These are phyloP conservation scores for Furnarius figulus DNA, from an alignment of 2,113 vertebrate species.

Conservation along the genomic window DNA sequence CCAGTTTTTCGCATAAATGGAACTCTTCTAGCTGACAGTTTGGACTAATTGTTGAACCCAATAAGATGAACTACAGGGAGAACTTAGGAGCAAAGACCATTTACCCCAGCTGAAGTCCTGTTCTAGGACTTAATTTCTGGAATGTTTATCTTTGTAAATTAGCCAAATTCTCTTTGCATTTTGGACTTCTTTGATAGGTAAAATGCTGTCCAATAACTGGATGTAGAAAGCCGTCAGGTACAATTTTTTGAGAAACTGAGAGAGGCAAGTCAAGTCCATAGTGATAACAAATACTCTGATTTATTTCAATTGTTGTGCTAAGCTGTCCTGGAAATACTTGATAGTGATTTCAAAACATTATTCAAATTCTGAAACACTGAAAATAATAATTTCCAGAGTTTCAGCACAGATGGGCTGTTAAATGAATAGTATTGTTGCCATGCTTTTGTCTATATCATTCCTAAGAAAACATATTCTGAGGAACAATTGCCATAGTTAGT, in stretches of 20 bases:
- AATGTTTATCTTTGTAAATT: not conserved
- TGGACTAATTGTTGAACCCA: not conserved
- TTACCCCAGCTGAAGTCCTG: not conserved
- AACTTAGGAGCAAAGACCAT: not conserved
- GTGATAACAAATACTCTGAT: not conserved
- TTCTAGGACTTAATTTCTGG: not conserved
- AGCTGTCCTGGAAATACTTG: not conserved
- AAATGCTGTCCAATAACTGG: not conserved
- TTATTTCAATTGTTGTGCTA: not conserved
- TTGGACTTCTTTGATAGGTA: not conserved
- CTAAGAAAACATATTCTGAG: constrained; percentile 12
- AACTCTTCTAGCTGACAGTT: not conserved
- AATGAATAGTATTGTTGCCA: not conserved
- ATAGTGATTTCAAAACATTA: not conserved
- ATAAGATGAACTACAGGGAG: not conserved
- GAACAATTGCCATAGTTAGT: not conserved
- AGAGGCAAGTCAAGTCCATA: not conserved
- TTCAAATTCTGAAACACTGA: not conserved
- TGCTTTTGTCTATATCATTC: constrained; percentile 5
- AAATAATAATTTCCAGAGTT: not conserved
- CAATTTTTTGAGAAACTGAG: not conserved
- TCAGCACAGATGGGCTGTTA: not conserved
- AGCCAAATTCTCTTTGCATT: not conserved
- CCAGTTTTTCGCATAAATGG: not conserved
- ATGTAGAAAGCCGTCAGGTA: not conserved